Base-by-base conservation (phyloP, 1,140 invertebrate species). In the Drosophila simulans region DNA sequence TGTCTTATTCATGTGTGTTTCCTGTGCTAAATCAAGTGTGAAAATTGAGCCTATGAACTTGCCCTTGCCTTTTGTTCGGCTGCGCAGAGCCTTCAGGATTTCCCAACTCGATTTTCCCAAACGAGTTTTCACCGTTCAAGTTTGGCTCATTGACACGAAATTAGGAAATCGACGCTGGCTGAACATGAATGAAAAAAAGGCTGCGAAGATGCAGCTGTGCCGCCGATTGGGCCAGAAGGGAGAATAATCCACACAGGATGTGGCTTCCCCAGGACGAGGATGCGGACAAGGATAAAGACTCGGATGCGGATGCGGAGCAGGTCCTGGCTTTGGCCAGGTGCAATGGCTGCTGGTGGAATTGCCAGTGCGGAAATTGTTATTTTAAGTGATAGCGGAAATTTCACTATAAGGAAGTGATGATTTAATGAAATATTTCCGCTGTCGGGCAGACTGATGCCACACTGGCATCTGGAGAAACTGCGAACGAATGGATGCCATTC, bases 351-450 rank as follows among this genome's bases (percentile, higher is more conserved):
- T 75, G 77, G 72, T 39, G 12, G 37, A 78, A 70, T 63, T 58
- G 69, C 58, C 63, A 62, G 76, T 57, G 70, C 78, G 83, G 78
- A 86, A 86, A 88, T 86, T 88, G 83, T 86, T 88, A 86, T 88
- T 86, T 86, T 86, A 86, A 86, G 83, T 86, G 83, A 75, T 82
- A 63, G 78, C 83, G 83, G 83, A 86, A 88, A 86, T 86, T 86
- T 86, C 70, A 76, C 70, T 76, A 82, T 64, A 63, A 86, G 83
- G 66, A 86, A 81, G 82, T 76, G 70, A 82, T 85, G 83, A 88
- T 88, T 88, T 86, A 86, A 85, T 86, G 79, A 88, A 86, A 82
- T 86, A 88, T 82, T 86, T 86, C 83, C 83, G 82, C 34, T 62
- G 22, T 49, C 11, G 15, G 54, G 54, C 20, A 12, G 51, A 27